phyloP scores from a whole-genome alignment of 2,113 vertebrate species.

The Toxostoma redivivum region DNA sequence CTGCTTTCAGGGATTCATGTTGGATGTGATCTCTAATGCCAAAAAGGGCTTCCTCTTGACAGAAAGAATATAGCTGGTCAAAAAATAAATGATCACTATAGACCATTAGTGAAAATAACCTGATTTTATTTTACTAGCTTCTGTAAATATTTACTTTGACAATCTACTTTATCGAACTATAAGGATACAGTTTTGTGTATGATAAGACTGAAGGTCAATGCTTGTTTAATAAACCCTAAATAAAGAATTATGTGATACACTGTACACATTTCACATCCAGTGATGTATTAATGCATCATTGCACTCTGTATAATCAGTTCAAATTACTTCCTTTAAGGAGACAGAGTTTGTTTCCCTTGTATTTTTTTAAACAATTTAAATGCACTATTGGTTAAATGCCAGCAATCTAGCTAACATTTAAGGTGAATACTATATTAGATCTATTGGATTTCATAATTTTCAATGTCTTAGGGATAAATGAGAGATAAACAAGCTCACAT shows the following conservation, averaged over 20 bases:
- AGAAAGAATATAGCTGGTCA: neutral
- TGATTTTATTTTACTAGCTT: constrained; percentile 48
- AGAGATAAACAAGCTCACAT: neutral
- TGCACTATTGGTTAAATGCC: neutral
- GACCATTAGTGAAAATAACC: constrained; percentile 49
- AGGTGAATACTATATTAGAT: neutral
- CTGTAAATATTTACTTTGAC: constrained; percentile 58
- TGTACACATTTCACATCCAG: constrained; percentile 24
- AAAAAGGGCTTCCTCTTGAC: neutral
- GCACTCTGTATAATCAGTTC: constrained; percentile 22
- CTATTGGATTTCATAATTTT: neutral
- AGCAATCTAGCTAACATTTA: neutral
- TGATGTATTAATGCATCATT: constrained; percentile 11
- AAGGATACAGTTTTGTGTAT: constrained; percentile 15
- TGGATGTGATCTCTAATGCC: neutral
- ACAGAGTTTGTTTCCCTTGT: neutral
- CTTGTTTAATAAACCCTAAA: constrained; percentile 57
- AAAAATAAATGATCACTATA: constrained; percentile 23
- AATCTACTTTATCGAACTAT: constrained; percentile 2
- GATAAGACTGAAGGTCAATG: constrained; percentile 44
- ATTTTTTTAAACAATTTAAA: neutral
- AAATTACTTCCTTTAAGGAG: neutral
- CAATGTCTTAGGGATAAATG: neutral
- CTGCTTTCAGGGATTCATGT: neutral
- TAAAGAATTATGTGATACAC: constrained; percentile 54